Evolutionary conservation across 2,113 vertebrate genomes (phyloP).

Genomic region (Ammodytes marinus): DNA sequence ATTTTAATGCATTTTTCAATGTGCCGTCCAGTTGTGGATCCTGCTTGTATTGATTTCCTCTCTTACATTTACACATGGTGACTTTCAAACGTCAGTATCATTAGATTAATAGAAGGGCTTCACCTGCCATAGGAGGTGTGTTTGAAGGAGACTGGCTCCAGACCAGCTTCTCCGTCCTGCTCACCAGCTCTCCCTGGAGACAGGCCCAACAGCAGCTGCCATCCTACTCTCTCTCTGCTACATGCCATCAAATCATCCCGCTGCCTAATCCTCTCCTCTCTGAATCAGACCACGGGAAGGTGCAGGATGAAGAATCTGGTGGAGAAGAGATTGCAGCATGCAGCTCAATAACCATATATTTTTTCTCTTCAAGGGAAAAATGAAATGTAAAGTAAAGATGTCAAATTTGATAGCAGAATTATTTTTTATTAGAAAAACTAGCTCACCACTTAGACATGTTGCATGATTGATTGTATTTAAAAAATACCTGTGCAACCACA

Average conservation of each 20-base stretch:
- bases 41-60: too few relatives aligned
- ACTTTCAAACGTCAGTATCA: background rate
- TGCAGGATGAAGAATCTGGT: background rate
- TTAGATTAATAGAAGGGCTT: slow-evolving; percentile 4
- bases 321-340: background rate
- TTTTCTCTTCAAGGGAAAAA: background rate
- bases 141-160: background rate
- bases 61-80: background rate
- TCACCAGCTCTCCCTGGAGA: background rate
- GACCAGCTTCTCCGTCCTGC: background rate
- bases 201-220: background rate
- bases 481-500: background rate
- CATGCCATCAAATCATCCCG: background rate
- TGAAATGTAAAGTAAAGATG: too few relatives aligned
- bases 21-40: background rate
- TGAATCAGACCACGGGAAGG: background rate
- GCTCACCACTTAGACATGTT: background rate
- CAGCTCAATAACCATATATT: background rate
- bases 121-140: background rate
- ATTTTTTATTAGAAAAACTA: background rate
- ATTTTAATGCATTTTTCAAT: background rate
- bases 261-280: background rate
- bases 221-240: background rate
- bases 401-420: too few relatives aligned
- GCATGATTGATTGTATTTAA: too few relatives aligned